Evolutionary conservation across 2,113 vertebrate genomes (phyloP), one percentile per base, ranked within the genome.

Genomic region (Oceanodroma tethys): DNA sequence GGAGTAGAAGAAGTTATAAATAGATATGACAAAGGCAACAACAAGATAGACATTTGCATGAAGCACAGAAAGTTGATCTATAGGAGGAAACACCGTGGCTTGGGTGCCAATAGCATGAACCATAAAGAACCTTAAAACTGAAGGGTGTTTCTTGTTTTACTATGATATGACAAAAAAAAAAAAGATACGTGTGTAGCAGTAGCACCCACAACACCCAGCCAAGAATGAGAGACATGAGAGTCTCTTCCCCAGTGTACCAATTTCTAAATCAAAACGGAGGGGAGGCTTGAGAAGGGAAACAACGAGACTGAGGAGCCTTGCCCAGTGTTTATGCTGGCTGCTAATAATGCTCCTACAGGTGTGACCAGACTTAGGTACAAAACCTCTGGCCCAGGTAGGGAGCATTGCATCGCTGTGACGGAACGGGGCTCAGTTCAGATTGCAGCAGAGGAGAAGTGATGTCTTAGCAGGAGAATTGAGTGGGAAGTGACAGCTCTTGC

Each of bases 401-500:
- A 91, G 34, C 66, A 13, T 72, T 7, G 5, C n/a, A 47, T 72
- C 5, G 8, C 78, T 53, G 70, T 72, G 87, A 29, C 66, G 60
- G 81, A 81, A 36, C 1, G 7, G 65, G 32, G 81, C 84, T 94
- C 52, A 3, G 38, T 75, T 92, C 48, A 34, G 63, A 38, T 62
- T 82, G 81, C 66, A 76, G 66, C 76, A 70, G 66, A 65, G 47
- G 60, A 95, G 60, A 92, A 90, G 76, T 82, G 83, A 80, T 90
- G 73, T 75, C 78, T 88, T 88, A 47, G 89, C 89, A 73, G 88
- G 85, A 75, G 95, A 94, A 95, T 87, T 90, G 91, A 93, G 95
- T 94, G 94, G 95, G 97, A 97, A 96, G 95, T 96, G 96, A 94
- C 94, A 96, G 89, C 74, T 96, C 90, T 95, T 55, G 62, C 89